Conservation (phyloP, 2,797 vertebrate genomes). For the Coreius guichenoti region DNA sequence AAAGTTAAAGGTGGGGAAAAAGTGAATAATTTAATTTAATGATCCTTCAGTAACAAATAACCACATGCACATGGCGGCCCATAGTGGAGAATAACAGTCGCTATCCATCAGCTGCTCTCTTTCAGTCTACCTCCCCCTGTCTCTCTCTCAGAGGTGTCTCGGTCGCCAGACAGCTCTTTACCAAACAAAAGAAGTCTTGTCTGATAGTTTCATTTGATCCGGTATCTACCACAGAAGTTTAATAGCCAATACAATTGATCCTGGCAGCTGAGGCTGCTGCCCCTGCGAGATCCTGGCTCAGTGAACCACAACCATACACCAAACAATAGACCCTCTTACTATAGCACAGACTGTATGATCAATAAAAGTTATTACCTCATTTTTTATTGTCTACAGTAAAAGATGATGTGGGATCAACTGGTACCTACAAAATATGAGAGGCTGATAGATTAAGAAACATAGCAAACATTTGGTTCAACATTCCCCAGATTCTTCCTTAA, state of each 20-base stretch:
- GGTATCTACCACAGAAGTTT: slow-evolving; percentile 44
- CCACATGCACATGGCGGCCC: neutral
- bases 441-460: slow-evolving; percentile 9
- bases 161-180: slow-evolving; percentile 58
- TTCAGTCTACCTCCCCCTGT: slow-evolving; percentile 49
- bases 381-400: slow-evolving; percentile 69
- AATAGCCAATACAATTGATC: slow-evolving; percentile 43
- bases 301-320: slow-evolving; percentile 40
- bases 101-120: slow-evolving; percentile 30
- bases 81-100: neutral
- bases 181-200: slow-evolving; percentile 65
- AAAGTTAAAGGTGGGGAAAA: neutral
- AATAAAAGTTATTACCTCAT: slow-evolving; percentile 68
- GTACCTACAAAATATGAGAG: slow-evolving; percentile 35
- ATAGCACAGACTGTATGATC: slow-evolving; percentile 60
- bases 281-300: slow-evolving; percentile 27
- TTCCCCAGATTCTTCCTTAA: slow-evolving; percentile 31
- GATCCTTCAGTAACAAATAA: neutral
- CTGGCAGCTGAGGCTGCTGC: slow-evolving; percentile 53
- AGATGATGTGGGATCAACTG: slow-evolving; percentile 70
- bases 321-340: slow-evolving; percentile 42
- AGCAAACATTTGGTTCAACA: slow-evolving; percentile 33
- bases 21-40: neutral
- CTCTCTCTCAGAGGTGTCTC: slow-evolving; percentile 72
- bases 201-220: slow-evolving; percentile 53